Conservation (phyloP, 2,888 invertebrate genomes). For the Leistus spinibarbis region DNA sequence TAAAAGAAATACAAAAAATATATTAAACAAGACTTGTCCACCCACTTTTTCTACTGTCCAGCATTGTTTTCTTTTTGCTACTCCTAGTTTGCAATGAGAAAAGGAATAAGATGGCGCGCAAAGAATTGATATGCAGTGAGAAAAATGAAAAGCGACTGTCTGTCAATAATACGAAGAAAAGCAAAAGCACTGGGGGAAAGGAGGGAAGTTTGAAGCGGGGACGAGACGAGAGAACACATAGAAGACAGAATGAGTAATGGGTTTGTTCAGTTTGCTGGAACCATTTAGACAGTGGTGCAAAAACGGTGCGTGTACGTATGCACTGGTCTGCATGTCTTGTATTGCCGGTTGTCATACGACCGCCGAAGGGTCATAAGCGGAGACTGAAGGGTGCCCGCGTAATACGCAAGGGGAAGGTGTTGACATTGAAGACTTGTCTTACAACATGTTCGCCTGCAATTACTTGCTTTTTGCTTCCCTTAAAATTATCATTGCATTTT, state of each 20-base stretch:
- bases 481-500: no score
- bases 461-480: slow-evolving; percentile 9
- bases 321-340: slow-evolving; percentile 25
- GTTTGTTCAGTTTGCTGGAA: slow-evolving; percentile 36
- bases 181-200: slow-evolving; percentile 12
- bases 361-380: slow-evolving; percentile 16
- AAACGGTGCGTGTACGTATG: slow-evolving; percentile 21
- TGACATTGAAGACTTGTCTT: slow-evolving; percentile 26
- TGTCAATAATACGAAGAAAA: slow-evolving; percentile 40
- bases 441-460: slow-evolving; percentile 11
- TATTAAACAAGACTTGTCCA: slow-evolving; percentile 13
- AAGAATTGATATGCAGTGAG: slow-evolving; percentile 39
- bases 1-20: slow-evolving; percentile 13
- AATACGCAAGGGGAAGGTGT: slow-evolving; percentile 11
- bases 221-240: neutral
- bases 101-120: slow-evolving; percentile 24
- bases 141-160: slow-evolving; percentile 40
- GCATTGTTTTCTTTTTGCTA: neutral
- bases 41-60: neutral
- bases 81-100: slow-evolving; percentile 22
- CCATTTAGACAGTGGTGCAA: slow-evolving; percentile 37
- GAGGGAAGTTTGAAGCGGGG: slow-evolving; percentile 5
- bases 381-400: slow-evolving; percentile 18
- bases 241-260: slow-evolving; percentile 36
- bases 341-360: slow-evolving; percentile 21